A percentile compares a stretch with the other conserved stretches of the same genome.
Evolutionary conservation across 2,888 invertebrate species (phyloP).

Genomic region (Lamellibrachia satsuma): DNA sequence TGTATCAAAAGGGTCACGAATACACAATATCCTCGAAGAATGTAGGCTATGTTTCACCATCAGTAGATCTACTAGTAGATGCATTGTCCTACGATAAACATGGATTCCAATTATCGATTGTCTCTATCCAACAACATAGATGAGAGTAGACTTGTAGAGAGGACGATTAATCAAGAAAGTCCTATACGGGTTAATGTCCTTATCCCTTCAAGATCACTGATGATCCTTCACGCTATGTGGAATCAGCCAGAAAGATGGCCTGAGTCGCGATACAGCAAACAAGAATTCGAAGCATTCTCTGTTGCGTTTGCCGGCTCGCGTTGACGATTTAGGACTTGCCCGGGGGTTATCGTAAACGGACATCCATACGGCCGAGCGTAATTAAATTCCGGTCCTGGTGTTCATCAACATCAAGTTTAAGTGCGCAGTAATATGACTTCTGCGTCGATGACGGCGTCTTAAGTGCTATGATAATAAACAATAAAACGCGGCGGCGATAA

Average conservation of each 20-base stretch:
- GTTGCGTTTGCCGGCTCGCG: not conserved
- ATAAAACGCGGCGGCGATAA: not conserved
- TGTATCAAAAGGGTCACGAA: too few species aligned
- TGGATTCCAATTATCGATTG: not conserved
- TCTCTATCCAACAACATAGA: not conserved
- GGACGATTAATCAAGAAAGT: too few species aligned
- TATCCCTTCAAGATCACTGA: not conserved
- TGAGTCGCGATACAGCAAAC: not conserved
- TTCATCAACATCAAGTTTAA: not conserved
- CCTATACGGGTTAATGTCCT: too few species aligned
- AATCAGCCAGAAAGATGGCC: not conserved
- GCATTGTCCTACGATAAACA: not conserved
- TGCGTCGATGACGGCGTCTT: not conserved
- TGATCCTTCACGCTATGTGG: not conserved
- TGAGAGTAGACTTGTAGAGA: not conserved
- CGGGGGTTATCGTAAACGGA: not conserved
- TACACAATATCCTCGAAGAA: too few species aligned
- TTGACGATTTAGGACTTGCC: not conserved
- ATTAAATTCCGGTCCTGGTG: not conserved
- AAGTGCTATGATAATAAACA: not conserved
- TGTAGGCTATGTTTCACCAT: too few species aligned
- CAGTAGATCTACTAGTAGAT: too few species aligned
- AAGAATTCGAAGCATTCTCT: constrained; percentile 9
- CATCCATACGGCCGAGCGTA: not conserved
- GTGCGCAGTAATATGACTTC: not conserved